A percentile compares a stretch with the other conserved stretches of the same genome.
phyloP scores from a whole-genome alignment of 2,113 vertebrate species.

The Lipophrys pholis region DNA sequence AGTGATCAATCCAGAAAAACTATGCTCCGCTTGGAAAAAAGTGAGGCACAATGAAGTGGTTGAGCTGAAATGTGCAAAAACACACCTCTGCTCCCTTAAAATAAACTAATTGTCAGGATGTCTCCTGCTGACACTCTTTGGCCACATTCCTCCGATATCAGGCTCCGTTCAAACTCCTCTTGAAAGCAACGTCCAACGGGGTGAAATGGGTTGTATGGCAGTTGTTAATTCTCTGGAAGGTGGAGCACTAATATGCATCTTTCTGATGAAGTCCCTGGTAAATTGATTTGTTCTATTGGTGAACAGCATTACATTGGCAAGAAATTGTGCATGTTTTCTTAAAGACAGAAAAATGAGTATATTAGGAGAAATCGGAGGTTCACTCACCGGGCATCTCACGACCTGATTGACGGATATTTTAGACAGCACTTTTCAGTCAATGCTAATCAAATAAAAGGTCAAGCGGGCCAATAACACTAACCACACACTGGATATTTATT shows the following conservation, averaged over 20 bases:
- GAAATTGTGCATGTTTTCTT: too few relatives aligned
- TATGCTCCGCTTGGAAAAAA: not conserved
- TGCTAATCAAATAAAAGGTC: constrained; percentile 59
- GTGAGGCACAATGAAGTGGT: not conserved
- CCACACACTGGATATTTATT: not conserved
- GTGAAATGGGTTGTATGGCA: not conserved
- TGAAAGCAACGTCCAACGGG: constrained; percentile 27
- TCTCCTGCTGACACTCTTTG: constrained; percentile 17
- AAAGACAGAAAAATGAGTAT: too few relatives aligned
- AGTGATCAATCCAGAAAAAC: not conserved
- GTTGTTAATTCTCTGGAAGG: constrained; percentile 29
- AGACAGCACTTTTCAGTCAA: constrained; percentile 33
- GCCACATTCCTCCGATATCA: constrained; percentile 20
- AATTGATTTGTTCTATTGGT: constrained; percentile 10
- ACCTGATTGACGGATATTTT: constrained; percentile 27
- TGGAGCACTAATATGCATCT: constrained; percentile 5
- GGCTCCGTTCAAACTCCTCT: constrained; percentile 11
- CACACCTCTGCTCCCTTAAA: constrained; percentile 1
- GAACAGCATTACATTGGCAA: too few relatives aligned
- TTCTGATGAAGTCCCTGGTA: not conserved
- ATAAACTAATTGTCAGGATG: constrained; percentile 14
- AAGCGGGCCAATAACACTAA: constrained; percentile 27
- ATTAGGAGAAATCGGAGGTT: not conserved
- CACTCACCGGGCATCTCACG: not conserved
- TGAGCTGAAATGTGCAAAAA: constrained; percentile 16